Conservation (phyloP, 2,888 invertebrate genomes). For the Dorcus parallelipipedus region DNA sequence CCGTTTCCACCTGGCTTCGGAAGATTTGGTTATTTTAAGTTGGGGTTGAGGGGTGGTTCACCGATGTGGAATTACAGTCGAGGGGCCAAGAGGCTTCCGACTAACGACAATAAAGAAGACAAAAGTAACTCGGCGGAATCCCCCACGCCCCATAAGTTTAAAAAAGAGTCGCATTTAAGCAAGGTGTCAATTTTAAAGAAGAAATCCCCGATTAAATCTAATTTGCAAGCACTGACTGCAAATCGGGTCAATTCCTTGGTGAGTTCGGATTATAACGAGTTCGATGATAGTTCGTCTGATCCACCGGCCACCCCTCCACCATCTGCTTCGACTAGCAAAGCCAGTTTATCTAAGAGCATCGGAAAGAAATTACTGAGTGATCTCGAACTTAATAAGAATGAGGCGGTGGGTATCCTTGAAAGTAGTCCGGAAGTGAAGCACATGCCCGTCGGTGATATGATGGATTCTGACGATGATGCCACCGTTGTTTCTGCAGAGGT, state of each 20-base stretch:
- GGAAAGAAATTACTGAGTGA: constrained; percentile 31
- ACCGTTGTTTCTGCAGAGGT: constrained; percentile 58
- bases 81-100: constrained; percentile 19
- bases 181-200: constrained; percentile 61
- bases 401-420: constrained; percentile 24
- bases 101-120: constrained; percentile 9
- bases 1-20: constrained; percentile 54
- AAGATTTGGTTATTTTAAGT: constrained; percentile 54
- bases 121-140: constrained; percentile 11
- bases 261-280: constrained; percentile 59
- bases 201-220: constrained; percentile 46
- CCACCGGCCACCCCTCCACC: constrained; percentile 55
- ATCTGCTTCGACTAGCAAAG: constrained; percentile 29
- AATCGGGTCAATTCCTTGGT: constrained; percentile 53
- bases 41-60: constrained; percentile 63
- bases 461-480: constrained; percentile 58
- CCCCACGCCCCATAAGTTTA: constrained; percentile 35
- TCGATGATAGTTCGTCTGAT: constrained; percentile 57
- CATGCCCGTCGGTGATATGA: constrained; percentile 44
- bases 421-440: constrained; percentile 32
- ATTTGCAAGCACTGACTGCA: constrained; percentile 39
- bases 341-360: constrained; percentile 27
- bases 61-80: constrained; percentile 55
- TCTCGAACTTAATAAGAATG: constrained; percentile 11
- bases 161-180: constrained; percentile 50